Base-by-base conservation (phyloP, 23 tunicate species). In the Ciona savignyi region DNA sequence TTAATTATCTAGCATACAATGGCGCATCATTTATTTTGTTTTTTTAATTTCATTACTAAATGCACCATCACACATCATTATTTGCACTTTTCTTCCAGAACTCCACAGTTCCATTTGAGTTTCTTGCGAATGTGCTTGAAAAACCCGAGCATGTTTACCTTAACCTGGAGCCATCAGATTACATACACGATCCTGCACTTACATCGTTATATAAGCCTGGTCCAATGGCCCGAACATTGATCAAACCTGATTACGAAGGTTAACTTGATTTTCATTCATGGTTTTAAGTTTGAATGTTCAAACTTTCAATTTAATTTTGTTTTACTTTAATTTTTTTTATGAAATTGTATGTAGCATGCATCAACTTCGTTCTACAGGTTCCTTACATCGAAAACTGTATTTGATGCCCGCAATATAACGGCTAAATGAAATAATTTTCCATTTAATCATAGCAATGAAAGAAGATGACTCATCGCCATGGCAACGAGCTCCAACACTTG, bases 141-240 rank as follows among this genome's bases (percentile, higher is more conserved):
- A 85, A 85, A 4, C 83, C 90, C 3, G 90, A 85, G 51, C 78
- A 85, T 56, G 83, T 85, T 33, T 82, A 85, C 62, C 19, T 85
- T 42, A 78, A 85, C 32, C 60, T 85, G 34, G 79, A 85, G 63
- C 73, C 77, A 27, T 62, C 80, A 0, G 88, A 83, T 62, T 76
- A 60, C 51, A 77, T 83, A 33, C 76, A 70, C 35, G 88, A 83
- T 49, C 81, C 81, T 31, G 33, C 60, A 15, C 77, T 83, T 23
- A 67, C 77, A 62, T 83, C 88, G 23, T 69, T 61, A 15, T 83
- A 83, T 49, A 83, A 76, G 70, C 81, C 80, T 60, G 70, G 70
- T 4, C 63, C 63, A 32, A 27, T 24, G 22, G 81, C 76, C 27
- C 76, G 64, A 70, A 68, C 69, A 34, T 62, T 83, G 1, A 70